Percentiles rank a stretch among this genome's conserved stretches.
phyloP scores from a whole-genome alignment of 2,797 vertebrate genomes.

The Anguilla anguilla region DNA sequence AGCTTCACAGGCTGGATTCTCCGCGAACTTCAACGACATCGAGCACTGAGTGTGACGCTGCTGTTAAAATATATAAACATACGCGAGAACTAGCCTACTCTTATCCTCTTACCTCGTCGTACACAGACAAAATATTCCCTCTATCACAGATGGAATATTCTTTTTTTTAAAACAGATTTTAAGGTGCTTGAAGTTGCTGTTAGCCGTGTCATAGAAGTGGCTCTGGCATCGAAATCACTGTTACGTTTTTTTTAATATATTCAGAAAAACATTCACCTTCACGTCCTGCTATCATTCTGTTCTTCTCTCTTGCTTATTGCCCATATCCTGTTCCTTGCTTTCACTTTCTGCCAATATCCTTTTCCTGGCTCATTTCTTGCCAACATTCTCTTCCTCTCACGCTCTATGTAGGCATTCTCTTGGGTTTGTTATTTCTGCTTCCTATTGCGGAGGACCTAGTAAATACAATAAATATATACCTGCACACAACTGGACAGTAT shows the following conservation, averaged over 20 bases:
- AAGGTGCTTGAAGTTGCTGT: neutral
- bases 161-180: neutral
- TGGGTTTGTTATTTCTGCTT: neutral
- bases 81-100: neutral
- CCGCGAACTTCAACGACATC: slow-evolving; percentile 32
- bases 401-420: neutral
- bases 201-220: neutral
- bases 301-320: neutral
- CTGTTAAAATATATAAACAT: neutral
- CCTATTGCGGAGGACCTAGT: neutral
- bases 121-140: neutral
- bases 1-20: neutral
- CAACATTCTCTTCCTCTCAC: neutral
- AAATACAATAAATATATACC: neutral
- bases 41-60: neutral
- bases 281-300: neutral
- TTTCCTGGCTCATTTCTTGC: neutral
- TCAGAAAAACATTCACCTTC: neutral
- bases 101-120: neutral
- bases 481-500: neutral
- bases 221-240: neutral
- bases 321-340: neutral
- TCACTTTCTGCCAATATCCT: neutral
- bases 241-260: neutral
- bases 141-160: neutral